Conservation (phyloP, 2,888 invertebrate genomes). For the Platerodrilus igneus region DNA sequence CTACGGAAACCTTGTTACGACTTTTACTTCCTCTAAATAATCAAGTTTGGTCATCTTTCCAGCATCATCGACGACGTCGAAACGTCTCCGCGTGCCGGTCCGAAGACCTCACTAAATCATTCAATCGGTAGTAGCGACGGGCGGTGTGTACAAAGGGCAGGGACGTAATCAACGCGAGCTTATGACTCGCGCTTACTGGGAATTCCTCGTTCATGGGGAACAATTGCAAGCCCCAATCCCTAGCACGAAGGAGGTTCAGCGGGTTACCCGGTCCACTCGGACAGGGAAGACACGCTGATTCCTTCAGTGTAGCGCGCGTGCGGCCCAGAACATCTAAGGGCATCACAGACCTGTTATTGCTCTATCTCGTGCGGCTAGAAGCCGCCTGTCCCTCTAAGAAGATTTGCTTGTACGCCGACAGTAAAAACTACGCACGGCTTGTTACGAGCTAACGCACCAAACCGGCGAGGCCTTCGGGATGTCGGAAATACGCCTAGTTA, state of each 20-base stretch:
- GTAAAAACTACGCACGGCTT: constrained; percentile 36
- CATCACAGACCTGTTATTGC: constrained; percentile 65
- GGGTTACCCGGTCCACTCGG: constrained; percentile 60
- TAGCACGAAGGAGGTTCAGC: constrained; percentile 64
- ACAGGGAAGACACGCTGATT: constrained; percentile 48
- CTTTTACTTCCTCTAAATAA: constrained; percentile 60
- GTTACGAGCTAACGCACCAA: constrained; percentile 30
- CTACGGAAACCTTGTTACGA: constrained; percentile 64
- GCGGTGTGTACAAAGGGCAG: constrained; percentile 68
- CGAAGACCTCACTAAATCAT: constrained; percentile 60
- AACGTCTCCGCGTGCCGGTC: constrained; percentile 48
- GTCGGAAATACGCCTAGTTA: constrained; percentile 50
- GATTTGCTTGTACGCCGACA: constrained; percentile 45
- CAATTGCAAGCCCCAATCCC: constrained; percentile 63
- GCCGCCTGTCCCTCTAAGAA: constrained; percentile 61
- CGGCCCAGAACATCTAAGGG: constrained; percentile 61
- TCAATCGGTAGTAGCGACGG: constrained; percentile 69
- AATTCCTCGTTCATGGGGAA: constrained; percentile 60
- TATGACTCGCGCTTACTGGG: constrained; percentile 65
- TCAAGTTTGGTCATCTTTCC: constrained; percentile 60
- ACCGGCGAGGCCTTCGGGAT: constrained; percentile 32
- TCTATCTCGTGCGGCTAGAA: constrained; percentile 56
- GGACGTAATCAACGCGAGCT: constrained; percentile 65
- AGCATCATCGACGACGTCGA: constrained; percentile 48
- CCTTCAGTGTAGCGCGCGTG: constrained; percentile 63